Evolutionary conservation across 1,140 invertebrate species (phyloP), one percentile per base, ranked within the genome.

Genomic region (Camponotus floridanus): DNA sequence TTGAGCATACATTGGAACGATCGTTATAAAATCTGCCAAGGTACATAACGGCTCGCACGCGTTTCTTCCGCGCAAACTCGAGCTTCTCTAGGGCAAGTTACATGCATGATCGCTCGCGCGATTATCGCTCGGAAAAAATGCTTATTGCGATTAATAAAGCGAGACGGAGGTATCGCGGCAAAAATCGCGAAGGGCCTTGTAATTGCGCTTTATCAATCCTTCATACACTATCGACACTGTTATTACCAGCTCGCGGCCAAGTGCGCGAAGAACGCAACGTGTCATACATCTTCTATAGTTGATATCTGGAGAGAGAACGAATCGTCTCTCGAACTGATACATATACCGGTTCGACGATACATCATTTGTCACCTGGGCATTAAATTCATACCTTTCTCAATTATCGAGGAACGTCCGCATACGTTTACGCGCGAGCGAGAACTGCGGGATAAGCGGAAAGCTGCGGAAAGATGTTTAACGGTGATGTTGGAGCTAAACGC

Each of bases 291-390:
- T 79, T 74, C 36, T 62, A 45, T 8, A 42, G 9, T 45, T 57
- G 84, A 88, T 92, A 92, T 92, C 92, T 90, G 62, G 68, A 86
- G 81, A 86, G 81, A 87, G 88, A 92, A 89, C 85, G 87, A 91
- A 92, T 90, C 87, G 87, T 87, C 26, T 26, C 26, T 26, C 71
- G 57, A 57, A 78, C 51, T 61, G 79, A 81, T 73, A 81, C 79
- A 45, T 59, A 70, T 71, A 81, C 59, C 51, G 51, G 36, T 18
- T n/a, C 51, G 67, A 70, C 89, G 91, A 92, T 92, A 91, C 86
- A 91, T 92, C 90, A 92, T 71, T 88, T 89, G 87, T 89, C 87
- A 78, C 62, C 70, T 65, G 65, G 64, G 51, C 48, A 62, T 48
- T 88, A 86, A 89, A 89, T 89, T 85, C 48, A 68, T 31, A 67